Conservation (phyloP, 2,888 invertebrate genomes). For the Acholoe squamosa region DNA sequence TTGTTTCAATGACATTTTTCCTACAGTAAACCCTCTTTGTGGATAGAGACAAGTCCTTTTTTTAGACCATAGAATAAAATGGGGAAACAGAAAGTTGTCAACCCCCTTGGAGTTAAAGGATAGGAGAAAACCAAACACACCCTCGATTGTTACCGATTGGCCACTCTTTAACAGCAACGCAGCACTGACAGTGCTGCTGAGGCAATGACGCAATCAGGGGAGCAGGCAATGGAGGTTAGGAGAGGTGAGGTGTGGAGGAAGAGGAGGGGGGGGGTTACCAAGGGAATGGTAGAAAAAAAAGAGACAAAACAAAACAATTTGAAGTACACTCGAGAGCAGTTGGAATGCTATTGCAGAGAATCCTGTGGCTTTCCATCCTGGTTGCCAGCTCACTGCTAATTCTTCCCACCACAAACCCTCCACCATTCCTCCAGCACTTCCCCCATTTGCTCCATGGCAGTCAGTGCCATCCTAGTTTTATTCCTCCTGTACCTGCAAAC, state of each 20-base stretch:
- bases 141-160: too few relatives aligned
- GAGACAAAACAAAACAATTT: background rate
- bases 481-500: background rate
- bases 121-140: too few relatives aligned
- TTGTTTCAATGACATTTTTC: too few relatives aligned
- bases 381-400: background rate
- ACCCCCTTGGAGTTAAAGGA: too few relatives aligned
- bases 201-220: background rate
- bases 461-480: background rate
- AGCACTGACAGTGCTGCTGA: too few relatives aligned
- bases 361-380: background rate
- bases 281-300: background rate
- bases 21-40: too few relatives aligned
- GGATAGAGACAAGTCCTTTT: too few relatives aligned
- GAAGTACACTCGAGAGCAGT: constrained; percentile 21
- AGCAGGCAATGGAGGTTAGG: constrained; percentile 8
- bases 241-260: background rate
- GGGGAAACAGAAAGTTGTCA: too few relatives aligned
- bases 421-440: background rate
- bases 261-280: background rate
- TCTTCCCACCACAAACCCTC: constrained; percentile 16
- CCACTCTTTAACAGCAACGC: too few relatives aligned
- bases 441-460: background rate
- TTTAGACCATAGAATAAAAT: too few relatives aligned
- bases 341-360: constrained; percentile 44